phyloP scores from a whole-genome alignment of 2,888 invertebrate genomes.

The Polymixis lichenea region DNA sequence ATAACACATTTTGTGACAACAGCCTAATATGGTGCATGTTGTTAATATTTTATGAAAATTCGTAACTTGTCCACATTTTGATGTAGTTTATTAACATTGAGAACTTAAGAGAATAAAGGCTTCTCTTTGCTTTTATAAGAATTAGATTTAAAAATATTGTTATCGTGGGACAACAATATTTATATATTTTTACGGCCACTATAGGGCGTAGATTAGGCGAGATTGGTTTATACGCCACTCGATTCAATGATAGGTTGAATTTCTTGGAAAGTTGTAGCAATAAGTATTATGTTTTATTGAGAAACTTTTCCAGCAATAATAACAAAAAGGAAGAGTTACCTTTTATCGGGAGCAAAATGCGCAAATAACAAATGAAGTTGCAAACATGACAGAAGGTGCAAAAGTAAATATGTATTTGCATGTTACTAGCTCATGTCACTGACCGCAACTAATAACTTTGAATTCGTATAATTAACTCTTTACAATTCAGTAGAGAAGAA shows the following conservation, averaged over 20 bases:
- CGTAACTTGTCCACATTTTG: constrained; percentile 5
- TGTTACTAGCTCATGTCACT: background rate
- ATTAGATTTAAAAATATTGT: background rate
- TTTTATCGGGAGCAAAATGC: background rate
- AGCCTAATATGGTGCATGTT: constrained; percentile 30
- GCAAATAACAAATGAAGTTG: background rate
- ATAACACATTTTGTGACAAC: constrained; percentile 32
- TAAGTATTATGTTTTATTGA: constrained; percentile 11
- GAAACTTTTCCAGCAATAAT: background rate
- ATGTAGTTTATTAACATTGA: constrained; percentile 2
- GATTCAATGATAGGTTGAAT: background rate
- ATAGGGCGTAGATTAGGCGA: background rate
- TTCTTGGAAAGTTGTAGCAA: background rate
- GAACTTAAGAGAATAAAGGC: no score
- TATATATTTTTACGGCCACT: no score
- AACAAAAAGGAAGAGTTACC: background rate
- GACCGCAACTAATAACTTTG: background rate
- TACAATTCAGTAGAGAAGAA: background rate
- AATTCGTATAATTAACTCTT: background rate
- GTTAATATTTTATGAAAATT: constrained; percentile 39
- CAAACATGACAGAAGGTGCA: background rate
- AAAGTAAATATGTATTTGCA: background rate
- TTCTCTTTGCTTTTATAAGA: background rate
- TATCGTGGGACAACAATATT: no score
- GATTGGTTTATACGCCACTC: background rate